Conservation (phyloP, 2,113 vertebrate genomes). For the Neoarius graeffei region DNA sequence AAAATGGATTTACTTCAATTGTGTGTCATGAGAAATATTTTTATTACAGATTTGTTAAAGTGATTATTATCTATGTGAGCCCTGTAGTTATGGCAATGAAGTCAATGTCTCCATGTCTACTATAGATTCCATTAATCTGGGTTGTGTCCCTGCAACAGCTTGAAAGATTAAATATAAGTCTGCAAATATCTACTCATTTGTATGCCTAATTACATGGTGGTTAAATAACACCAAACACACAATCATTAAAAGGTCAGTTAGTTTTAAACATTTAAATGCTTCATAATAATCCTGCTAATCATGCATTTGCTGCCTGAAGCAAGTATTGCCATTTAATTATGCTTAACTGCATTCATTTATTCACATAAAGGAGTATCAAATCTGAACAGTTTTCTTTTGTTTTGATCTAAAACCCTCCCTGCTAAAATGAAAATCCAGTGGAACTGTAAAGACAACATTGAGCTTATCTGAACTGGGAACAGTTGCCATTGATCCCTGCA, state of each 20-base stretch:
- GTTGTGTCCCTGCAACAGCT: background rate
- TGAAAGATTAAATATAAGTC: no score
- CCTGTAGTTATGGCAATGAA: background rate
- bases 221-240: conserved; percentile 17
- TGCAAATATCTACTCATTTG: background rate
- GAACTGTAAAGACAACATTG: background rate
- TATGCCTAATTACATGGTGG: background rate
- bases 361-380: background rate
- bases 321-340: background rate
- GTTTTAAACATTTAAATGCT: background rate
- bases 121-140: background rate
- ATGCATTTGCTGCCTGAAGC: background rate
- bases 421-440: background rate
- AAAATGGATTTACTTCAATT: background rate
- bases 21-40: background rate
- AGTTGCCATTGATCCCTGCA: conserved; percentile 59
- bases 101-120: background rate
- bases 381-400: background rate
- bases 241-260: background rate
- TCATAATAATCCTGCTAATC: conserved; percentile 7
- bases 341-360: background rate
- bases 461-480: conserved; percentile 69
- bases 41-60: background rate
- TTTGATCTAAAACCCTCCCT: background rate
- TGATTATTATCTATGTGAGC: background rate